Evolutionary conservation across 1,140 invertebrate species (phyloP).

Genomic region (Eupeodes corollae): DNA sequence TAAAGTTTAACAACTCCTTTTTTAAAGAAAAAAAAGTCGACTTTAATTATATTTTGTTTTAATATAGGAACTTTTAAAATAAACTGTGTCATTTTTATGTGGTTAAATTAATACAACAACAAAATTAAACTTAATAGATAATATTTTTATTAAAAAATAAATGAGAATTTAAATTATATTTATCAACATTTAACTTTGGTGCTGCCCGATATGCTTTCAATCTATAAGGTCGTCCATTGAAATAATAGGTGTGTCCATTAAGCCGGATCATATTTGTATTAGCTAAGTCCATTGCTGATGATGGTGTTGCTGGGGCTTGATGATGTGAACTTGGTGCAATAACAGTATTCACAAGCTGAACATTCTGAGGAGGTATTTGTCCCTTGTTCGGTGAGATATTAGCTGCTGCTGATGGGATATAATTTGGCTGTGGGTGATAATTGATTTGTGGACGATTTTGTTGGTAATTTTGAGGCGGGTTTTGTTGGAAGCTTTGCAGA

Average conservation of each 20-base stretch:
- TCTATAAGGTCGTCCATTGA: conserved; percentile 30
- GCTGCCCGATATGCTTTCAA: conserved; percentile 29
- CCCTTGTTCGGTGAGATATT: background rate
- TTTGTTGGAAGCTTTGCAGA: background rate
- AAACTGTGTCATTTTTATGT: conserved; percentile 9
- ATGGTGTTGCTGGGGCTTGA: background rate
- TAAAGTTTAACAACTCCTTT: no score
- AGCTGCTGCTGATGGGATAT: background rate
- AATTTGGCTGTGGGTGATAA: background rate
- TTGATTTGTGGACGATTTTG: conserved; percentile 6
- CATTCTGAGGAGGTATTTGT: background rate
- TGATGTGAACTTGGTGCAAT: background rate
- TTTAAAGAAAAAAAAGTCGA: no score
- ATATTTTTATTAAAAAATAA: conserved; percentile 36
- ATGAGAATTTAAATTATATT: conserved; percentile 28
- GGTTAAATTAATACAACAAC: conserved; percentile 13
- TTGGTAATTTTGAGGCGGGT: background rate
- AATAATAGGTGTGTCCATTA: conserved; percentile 27
- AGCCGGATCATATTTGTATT: conserved; percentile 21
- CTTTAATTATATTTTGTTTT: no score
- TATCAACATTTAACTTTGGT: conserved; percentile 14
- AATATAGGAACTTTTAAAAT: no score
- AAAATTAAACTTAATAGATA: conserved; percentile 31
- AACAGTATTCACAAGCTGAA: background rate
- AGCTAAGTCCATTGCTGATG: background rate